Evolutionary conservation across 1,140 invertebrate genomes (phyloP), one percentile per base, ranked within the genome.

Genomic region (Pararge aegeria): DNA sequence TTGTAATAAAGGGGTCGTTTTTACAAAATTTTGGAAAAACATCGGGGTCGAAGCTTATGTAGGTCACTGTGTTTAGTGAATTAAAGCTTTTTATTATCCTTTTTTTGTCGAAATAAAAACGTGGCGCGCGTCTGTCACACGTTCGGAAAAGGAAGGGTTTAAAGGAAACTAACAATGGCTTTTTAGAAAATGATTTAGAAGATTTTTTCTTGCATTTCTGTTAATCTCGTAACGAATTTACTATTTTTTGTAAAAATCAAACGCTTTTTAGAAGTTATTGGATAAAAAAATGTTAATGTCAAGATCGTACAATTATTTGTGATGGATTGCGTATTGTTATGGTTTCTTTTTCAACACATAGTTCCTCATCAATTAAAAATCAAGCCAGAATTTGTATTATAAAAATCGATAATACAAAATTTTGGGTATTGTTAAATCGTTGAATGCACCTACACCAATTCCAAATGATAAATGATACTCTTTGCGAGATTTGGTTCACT

Each of bases 101-200:
- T 34, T 71, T 72, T 73, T 71, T 74, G 61, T 29, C 20, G 20
- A 42, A 66, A 75, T 78, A 75, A 77, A 80, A 76, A 60, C 67
- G 69, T 73, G 86, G 80, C 86, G 77, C 73, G 74, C 80, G 86
- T 75, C 63, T 86, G 83, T 84, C 83, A 77, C 77, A 75, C 78
- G 72, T 76, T 61, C 20, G 69, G 66, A 75, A 74, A 83, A 80
- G 79, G 73, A 87, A 86, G 80, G 83, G 83, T 85, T 89, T 85
- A 83, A 80, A n/a, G n/a, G n/a, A 82, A 16, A 68, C 71, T 62
- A 70, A 86, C 80, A 86, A 87, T 80, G 48, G 71, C 64, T 75
- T 73, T 84, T 83, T 88, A 80, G 67, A 80, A 83, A 79, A 75
- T 87, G 82, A 88, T 88, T 86, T 83, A 86, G 75, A 76, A 67